Conservation (phyloP, 2,113 vertebrate genomes). For the Neomonachus schauinslandi region DNA sequence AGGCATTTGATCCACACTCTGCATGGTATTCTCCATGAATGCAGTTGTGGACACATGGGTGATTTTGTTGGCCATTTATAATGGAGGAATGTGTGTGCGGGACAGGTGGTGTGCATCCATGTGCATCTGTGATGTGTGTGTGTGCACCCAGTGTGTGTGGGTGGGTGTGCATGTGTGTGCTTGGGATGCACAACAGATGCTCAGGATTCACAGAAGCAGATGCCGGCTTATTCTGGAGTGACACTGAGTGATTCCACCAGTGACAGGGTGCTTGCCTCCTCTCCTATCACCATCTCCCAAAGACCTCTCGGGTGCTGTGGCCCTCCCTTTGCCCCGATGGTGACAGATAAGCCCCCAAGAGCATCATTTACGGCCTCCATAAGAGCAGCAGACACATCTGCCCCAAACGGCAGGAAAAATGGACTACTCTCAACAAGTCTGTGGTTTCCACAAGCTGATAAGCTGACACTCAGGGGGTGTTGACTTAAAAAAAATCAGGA, state of each 20-base stretch:
- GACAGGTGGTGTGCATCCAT: not conserved
- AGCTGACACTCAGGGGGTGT: not conserved
- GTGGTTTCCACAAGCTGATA: slow-evolving; percentile 28
- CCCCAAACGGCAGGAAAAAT: not conserved
- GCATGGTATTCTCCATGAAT: too few species aligned
- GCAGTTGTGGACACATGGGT: not conserved
- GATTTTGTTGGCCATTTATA: not conserved
- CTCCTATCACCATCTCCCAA: not conserved
- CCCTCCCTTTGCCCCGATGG: not conserved
- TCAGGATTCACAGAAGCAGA: not conserved
- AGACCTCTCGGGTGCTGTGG: not conserved
- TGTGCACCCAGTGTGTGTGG: rapidly evolving
- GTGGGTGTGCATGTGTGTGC: too few species aligned
- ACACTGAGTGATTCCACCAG: not conserved
- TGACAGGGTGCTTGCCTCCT: not conserved
- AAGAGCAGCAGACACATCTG: not conserved
- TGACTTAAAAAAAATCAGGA: slow-evolving; percentile 72
- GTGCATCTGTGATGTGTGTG: too few species aligned
- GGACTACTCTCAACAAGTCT: not conserved
- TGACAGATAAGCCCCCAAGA: not conserved
- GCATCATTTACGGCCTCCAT: not conserved
- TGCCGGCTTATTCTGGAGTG: not conserved
- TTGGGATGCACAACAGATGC: not conserved
- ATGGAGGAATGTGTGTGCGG: not conserved
- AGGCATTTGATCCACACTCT: rapidly evolving